Evolutionary conservation across 2,797 vertebrate genomes (phyloP), one percentile per base, ranked within the genome.

Genomic region (Chloroceryle inda): DNA sequence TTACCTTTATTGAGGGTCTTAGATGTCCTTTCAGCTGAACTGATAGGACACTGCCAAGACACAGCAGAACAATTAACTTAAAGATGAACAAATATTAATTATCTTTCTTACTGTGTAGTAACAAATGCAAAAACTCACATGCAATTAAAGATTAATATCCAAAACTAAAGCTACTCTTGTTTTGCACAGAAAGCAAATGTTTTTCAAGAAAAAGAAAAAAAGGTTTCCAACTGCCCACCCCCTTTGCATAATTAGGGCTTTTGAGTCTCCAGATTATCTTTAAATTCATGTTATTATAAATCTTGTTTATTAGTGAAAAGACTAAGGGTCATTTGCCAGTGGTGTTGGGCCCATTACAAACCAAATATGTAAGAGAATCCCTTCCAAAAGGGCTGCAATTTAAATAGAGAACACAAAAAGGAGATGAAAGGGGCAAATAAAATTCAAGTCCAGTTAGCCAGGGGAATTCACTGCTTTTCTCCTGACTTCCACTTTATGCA

Each of bases 271-370:
- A 91, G 58, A 93, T 92, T 62, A 85, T 66, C 72, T 94, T 92
- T 88, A 93, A 92, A 82, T 27, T 94, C n/a, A 72, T 44, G 58
- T 85, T 97, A 81, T 75, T 94, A 92, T 96, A 95, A 92, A 94
- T 94, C 87, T 94, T 88, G 42, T 92, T 94, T 94, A 95, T 93
- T 91, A 81, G 58, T 40, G 66, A 85, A 91, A 82, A 94, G 92
- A 68, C 87, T 84, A 66, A 84, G 76, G 85, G 85, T 88, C 81
- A 78, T 80, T 80, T 89, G 75, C 92, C 81, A 89, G 18, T 35
- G 42, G 62, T 11, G 27, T 58, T 83, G 74, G 81, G 53, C 67
- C 71, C 45, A 83, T 79, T 47, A 53, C 44, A 79, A 93, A 93
- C 19, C 4, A 69, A 90, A 72, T 61, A 91, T 17, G 29, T 47